Percentiles rank a stretch among this genome's conserved stretches.
Conservation (phyloP, 2,888 invertebrate genomes). For the Catocala sponsa region DNA sequence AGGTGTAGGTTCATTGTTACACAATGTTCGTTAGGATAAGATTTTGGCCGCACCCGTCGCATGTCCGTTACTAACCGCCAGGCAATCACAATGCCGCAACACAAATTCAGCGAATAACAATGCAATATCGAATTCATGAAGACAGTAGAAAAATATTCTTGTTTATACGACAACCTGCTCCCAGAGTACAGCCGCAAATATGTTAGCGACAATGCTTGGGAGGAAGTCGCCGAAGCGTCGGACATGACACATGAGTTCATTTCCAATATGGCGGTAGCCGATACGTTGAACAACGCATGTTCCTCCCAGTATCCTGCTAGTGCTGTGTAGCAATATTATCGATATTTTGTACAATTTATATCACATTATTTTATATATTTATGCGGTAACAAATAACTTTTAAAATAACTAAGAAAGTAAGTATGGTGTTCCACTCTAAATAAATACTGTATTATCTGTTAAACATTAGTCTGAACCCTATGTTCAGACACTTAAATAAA, state of each 20-base stretch:
- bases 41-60: slow-evolving; percentile 26
- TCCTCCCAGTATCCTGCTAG: not conserved
- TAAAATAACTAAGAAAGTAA: too few relatives aligned
- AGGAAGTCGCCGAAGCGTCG: slow-evolving; percentile 46
- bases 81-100: slow-evolving; percentile 34
- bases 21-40: too few relatives aligned
- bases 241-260: slow-evolving; percentile 51
- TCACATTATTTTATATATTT: too few relatives aligned
- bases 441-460: too few relatives aligned
- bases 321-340: not conserved
- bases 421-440: too few relatives aligned
- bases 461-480: too few relatives aligned
- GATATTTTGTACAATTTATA: too few relatives aligned
- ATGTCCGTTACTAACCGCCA: slow-evolving; percentile 38
- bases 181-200: slow-evolving; percentile 54
- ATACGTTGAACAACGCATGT: slow-evolving; percentile 8
- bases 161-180: slow-evolving; percentile 49
- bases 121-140: slow-evolving; percentile 50
- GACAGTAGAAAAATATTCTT: slow-evolving; percentile 46
- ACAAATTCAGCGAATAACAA: slow-evolving; percentile 44
- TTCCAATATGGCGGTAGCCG: slow-evolving; percentile 20
- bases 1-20: too few relatives aligned
- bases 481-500: too few relatives aligned
- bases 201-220: slow-evolving; percentile 56
- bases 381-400: too few relatives aligned